Conservation (phyloP, 2,113 vertebrate genomes). For the Chroicocephalus ridibundus region DNA sequence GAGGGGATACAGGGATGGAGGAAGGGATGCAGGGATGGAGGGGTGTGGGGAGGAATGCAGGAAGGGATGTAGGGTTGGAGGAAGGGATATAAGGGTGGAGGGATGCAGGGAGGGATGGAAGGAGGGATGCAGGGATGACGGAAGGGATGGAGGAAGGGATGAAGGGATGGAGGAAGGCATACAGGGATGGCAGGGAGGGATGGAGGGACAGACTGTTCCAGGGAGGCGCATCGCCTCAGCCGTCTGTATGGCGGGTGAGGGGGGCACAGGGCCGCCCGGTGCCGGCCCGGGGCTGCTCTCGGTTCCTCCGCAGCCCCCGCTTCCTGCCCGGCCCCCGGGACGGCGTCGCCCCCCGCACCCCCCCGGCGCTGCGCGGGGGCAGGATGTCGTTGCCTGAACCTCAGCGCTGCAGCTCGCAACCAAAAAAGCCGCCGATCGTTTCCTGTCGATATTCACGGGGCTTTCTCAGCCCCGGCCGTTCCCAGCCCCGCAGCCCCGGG, state of each 20-base stretch:
- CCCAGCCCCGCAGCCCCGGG: neutral
- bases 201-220: neutral
- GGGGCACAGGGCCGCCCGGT: too few species aligned
- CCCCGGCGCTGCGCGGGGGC: neutral
- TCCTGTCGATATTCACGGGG: neutral
- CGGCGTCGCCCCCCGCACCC: neutral
- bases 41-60: neutral
- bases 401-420: neutral
- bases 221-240: too few species aligned
- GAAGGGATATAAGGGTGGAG: neutral
- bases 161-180: neutral
- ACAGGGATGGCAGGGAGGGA: neutral
- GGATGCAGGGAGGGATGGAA: neutral
- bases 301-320: neutral
- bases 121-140: neutral
- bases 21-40: neutral
- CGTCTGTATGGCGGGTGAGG: neutral
- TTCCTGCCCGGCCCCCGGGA: neutral
- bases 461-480: neutral
- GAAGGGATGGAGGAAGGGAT: neutral
- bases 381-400: slow-evolving; percentile 13
- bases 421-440: slow-evolving; percentile 31
- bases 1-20: too few species aligned
- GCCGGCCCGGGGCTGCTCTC: neutral
- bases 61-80: neutral